These are phyloP conservation scores for Gambusia holbrooki DNA, from an alignment of 2,113 vertebrate genomes.

Conservation along the genomic window DNA sequence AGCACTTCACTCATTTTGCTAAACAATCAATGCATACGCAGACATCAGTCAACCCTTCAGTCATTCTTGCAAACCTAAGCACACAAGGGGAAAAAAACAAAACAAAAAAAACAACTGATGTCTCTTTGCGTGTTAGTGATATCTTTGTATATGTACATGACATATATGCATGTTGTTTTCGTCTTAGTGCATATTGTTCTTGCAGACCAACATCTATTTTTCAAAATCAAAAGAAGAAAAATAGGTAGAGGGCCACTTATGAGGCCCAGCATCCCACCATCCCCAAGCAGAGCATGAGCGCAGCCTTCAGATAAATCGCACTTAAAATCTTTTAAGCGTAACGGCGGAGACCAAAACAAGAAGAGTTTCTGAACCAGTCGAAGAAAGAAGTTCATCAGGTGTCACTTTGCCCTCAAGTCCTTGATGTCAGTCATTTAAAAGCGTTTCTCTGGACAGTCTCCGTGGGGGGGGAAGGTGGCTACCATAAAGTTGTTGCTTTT, in stretches of 20 bases:
- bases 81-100: slow-evolving; percentile 26
- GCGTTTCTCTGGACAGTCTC: slow-evolving; percentile 77
- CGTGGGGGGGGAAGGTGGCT: slow-evolving; percentile 77
- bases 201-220: slow-evolving; percentile 77
- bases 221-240: slow-evolving; percentile 55
- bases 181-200: slow-evolving; percentile 83
- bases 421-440: slow-evolving; percentile 76
- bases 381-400: slow-evolving; percentile 65
- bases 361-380: slow-evolving; percentile 66
- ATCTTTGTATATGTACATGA: slow-evolving; percentile 83
- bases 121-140: slow-evolving; percentile 82
- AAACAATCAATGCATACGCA: slow-evolving; percentile 74
- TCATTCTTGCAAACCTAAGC: slow-evolving; percentile 71
- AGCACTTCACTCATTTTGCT: slow-evolving; percentile 72
- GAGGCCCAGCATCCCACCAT: slow-evolving; percentile 65
- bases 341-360: slow-evolving; percentile 60
- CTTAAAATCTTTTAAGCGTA: slow-evolving; percentile 73
- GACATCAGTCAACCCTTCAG: slow-evolving; percentile 73
- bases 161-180: slow-evolving; percentile 80
- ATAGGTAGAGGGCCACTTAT: slow-evolving; percentile 65
- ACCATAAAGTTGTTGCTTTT: slow-evolving; percentile 82
- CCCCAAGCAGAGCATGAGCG: slow-evolving; percentile 62
- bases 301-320: slow-evolving; percentile 57
- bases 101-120: slow-evolving; percentile 59
- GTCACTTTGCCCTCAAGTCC: slow-evolving; percentile 69